Evolutionary conservation across 1,140 invertebrate species (phyloP).

Genomic region (Mycetomoellerius zeteki): DNA sequence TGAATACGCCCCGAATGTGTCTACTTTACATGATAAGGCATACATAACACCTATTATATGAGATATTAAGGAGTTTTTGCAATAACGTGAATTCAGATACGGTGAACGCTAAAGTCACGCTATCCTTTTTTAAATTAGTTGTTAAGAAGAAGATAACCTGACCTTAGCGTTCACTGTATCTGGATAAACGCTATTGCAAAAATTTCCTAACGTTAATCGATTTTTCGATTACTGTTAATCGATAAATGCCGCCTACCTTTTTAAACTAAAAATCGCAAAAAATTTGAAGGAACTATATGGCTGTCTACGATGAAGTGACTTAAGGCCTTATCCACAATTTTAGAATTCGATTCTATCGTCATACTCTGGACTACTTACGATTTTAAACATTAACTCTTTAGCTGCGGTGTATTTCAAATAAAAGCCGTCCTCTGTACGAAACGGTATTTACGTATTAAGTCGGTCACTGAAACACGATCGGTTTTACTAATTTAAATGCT

Average conservation of each 20-base stretch:
- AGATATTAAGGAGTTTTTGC: too few species aligned
- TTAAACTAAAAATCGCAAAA: constrained; percentile 15
- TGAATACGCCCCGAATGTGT: background rate
- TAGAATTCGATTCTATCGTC: constrained; percentile 22
- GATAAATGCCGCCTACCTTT: constrained; percentile 35
- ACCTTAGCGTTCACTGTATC: too few species aligned
- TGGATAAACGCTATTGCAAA: too few species aligned
- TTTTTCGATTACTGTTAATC: constrained; percentile 26
- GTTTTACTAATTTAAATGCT: background rate
- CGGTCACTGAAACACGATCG: background rate
- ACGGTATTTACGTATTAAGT: background rate
- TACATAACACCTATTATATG: constrained; percentile 8
- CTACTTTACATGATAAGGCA: background rate
- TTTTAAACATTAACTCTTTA: background rate
- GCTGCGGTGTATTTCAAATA: background rate
- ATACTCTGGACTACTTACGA: background rate
- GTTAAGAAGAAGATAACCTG: too few species aligned
- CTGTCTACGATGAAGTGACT: constrained; percentile 6
- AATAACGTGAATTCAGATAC: too few species aligned
- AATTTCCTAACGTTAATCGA: too few species aligned
- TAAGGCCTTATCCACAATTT: constrained; percentile 31
- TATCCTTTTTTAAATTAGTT: too few species aligned
- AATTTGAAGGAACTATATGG: background rate
- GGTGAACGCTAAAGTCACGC: too few species aligned
- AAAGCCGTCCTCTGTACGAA: background rate